Percentiles rank a stretch among this genome's conserved stretches.
Evolutionary conservation across 2,797 vertebrate species (phyloP).

Genomic region (Molossus alvarezi): DNA sequence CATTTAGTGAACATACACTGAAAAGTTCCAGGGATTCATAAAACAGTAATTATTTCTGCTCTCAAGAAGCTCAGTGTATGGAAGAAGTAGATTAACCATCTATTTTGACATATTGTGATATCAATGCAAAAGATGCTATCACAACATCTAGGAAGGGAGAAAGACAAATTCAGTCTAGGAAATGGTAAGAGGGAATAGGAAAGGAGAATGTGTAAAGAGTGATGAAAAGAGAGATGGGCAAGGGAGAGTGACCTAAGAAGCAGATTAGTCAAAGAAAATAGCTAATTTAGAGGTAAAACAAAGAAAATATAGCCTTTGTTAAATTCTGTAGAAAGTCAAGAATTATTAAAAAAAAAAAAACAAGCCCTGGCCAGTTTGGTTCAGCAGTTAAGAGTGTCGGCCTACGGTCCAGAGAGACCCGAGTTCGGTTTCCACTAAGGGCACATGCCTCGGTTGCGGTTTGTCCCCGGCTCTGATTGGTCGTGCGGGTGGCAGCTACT

Average conservation of each 20-base stretch:
- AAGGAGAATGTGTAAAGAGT: background rate
- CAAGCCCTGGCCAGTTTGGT: no score
- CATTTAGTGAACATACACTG: background rate
- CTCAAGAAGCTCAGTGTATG: background rate
- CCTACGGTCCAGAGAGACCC: no score
- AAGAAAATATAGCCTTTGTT: slow-evolving; percentile 22
- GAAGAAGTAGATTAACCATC: slow-evolving; percentile 3
- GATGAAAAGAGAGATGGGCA: slow-evolving; percentile 29
- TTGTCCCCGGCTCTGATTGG: no score
- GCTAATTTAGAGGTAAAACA: slow-evolving; percentile 15
- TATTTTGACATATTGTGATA: slow-evolving; percentile 54
- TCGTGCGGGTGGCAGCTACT: no score
- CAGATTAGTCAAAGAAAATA: slow-evolving; percentile 26
- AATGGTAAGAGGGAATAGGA: background rate
- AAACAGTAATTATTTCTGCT: background rate
- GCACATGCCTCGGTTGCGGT: no score
- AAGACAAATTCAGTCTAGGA: slow-evolving; percentile 11
- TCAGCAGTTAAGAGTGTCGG: no score
- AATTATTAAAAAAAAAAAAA: background rate
- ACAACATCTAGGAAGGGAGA: slow-evolving; percentile 42
- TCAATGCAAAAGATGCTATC: slow-evolving; percentile 4
- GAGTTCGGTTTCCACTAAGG: no score
- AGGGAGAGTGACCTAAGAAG: background rate
- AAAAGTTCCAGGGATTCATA: slow-evolving; percentile 44
- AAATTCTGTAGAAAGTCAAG: slow-evolving; percentile 43